These are phyloP conservation scores for Actinernus sp. DNA, from an alignment of 92 coral and sea anemone genomes.

Conservation along the genomic window DNA sequence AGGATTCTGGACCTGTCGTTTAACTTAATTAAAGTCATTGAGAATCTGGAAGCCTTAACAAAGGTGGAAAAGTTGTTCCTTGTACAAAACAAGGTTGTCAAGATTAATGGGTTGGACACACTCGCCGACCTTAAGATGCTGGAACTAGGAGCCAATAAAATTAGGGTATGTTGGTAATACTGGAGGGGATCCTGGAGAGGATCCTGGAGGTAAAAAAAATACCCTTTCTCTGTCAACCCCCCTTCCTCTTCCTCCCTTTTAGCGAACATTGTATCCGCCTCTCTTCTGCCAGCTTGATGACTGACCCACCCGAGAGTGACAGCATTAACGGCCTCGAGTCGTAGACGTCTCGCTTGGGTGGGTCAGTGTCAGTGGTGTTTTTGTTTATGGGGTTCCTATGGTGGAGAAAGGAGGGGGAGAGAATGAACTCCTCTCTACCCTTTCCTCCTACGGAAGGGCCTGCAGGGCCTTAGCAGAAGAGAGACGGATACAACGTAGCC, in stretches of 20 bases:
- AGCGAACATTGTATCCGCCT: background rate
- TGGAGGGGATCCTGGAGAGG: background rate
- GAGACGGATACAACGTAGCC: no score
- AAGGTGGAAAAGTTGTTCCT: slow-evolving; percentile 80
- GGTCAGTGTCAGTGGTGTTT: no score
- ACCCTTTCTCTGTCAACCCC: slow-evolving; percentile 4
- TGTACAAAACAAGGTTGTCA: slow-evolving; percentile 88
- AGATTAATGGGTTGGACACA: slow-evolving; percentile 76
- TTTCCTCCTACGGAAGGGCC: no score
- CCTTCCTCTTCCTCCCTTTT: background rate
- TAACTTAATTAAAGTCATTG: slow-evolving; percentile 79
- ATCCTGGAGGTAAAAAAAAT: no score
- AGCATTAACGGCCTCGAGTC: no score
- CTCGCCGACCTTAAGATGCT: slow-evolving; percentile 82
- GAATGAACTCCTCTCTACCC: no score
- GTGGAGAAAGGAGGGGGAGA: no score
- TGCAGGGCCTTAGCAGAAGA: no score
- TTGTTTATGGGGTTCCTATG: no score
- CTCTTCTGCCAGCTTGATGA: no score
- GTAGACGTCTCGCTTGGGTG: no score
- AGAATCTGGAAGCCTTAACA: slow-evolving; percentile 71
- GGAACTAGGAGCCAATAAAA: slow-evolving; percentile 97
- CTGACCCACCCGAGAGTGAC: background rate
- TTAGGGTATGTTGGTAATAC: slow-evolving; percentile 67
- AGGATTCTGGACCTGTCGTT: slow-evolving; percentile 94